Percentiles rank a stretch among this genome's conserved stretches.
phyloP scores from a whole-genome alignment of 2,797 vertebrate species.

The Onychomys arenicola region DNA sequence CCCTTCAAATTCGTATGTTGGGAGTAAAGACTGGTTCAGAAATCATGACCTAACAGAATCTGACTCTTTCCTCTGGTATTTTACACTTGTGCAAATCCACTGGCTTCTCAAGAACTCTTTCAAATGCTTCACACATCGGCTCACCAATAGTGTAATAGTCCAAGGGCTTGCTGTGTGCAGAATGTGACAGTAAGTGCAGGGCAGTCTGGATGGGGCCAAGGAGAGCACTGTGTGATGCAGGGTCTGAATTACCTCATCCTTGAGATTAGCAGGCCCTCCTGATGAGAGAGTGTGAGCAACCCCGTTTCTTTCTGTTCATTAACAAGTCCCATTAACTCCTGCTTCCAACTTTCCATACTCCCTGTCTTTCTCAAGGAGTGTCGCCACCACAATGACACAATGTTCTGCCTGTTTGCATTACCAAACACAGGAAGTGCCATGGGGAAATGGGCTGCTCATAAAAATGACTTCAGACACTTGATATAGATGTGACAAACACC shows the following conservation, averaged over 20 bases:
- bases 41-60: neutral
- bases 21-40: neutral
- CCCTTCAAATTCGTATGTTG: neutral
- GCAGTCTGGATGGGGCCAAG: neutral
- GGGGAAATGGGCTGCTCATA: slow-evolving; percentile 26
- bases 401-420: slow-evolving; percentile 67
- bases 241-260: slow-evolving; percentile 1
- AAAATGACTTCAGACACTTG: slow-evolving; percentile 72
- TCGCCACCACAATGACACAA: slow-evolving; percentile 65
- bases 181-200: neutral
- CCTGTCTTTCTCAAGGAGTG: slow-evolving; percentile 67
- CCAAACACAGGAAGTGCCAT: slow-evolving; percentile 68
- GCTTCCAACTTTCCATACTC: slow-evolving; percentile 38
- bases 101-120: neutral
- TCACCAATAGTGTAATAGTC: neutral
- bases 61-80: neutral
- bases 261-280: neutral
- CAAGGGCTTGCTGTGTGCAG: fast-evolving
- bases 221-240: neutral
- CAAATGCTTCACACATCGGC: neutral
- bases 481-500: neutral
- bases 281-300: neutral
- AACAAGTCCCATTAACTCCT: slow-evolving; percentile 45
- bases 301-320: neutral
- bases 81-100: neutral